Conservation (phyloP, 2,888 invertebrate species). For the Flabesymbios commensalis region DNA sequence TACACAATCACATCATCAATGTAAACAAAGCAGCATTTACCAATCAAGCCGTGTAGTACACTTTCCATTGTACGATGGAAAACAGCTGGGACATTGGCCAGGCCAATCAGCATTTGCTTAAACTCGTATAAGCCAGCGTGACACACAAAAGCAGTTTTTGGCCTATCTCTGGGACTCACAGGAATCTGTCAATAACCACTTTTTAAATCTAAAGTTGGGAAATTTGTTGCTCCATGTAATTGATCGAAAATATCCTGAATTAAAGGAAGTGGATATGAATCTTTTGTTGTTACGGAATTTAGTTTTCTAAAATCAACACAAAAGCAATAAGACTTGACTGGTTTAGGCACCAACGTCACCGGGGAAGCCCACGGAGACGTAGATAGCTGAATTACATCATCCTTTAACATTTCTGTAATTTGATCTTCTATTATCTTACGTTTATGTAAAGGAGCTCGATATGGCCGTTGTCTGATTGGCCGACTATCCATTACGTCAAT, state of each 20-base stretch:
- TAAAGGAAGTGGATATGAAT: conserved; percentile 25
- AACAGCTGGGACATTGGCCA: conserved; percentile 19
- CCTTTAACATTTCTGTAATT: no score
- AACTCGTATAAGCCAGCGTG: conserved; percentile 21
- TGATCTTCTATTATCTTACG: no score
- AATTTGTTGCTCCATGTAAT: conserved; percentile 14
- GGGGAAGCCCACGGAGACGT: no score
- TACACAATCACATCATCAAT: background rate
- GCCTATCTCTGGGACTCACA: no score
- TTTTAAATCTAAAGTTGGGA: conserved; percentile 22
- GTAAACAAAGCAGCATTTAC: background rate
- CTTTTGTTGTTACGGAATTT: conserved; percentile 11
- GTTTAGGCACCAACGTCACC: no score
- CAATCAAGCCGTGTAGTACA: background rate
- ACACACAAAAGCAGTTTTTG: conserved; percentile 26
- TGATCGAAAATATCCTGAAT: conserved; percentile 28
- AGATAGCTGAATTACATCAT: no score
- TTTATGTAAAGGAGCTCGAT: no score
- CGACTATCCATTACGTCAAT: no score
- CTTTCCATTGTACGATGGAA: conserved; percentile 27
- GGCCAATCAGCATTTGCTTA: conserved; percentile 22
- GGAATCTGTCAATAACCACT: conserved; percentile 25
- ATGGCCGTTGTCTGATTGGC: no score
- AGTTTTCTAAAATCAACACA: conserved; percentile 23
- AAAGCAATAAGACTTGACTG: no score